These are phyloP conservation scores for Bombycilla garrulus DNA, from an alignment of 2,113 vertebrate species.

Conservation along the genomic window DNA sequence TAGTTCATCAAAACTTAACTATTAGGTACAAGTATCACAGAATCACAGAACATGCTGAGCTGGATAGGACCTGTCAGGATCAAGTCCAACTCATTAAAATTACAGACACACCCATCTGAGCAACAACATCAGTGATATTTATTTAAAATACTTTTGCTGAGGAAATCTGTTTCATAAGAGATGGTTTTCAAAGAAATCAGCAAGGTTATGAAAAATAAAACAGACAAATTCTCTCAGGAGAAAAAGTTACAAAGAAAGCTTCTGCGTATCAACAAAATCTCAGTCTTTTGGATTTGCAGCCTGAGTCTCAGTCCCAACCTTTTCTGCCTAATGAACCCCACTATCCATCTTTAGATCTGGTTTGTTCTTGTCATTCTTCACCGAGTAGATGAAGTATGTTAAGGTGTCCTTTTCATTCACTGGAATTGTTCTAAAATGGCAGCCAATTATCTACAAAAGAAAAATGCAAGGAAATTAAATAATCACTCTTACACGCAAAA, in stretches of 20 bases:
- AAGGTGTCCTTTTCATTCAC: constrained; percentile 87
- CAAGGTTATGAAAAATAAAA: constrained; percentile 77
- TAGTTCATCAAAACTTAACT: background rate
- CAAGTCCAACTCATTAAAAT: background rate
- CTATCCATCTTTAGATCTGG: constrained; percentile 80
- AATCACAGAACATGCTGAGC: background rate
- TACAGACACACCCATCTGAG: constrained; percentile 65
- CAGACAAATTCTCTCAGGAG: constrained; percentile 60
- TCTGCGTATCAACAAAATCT: constrained; percentile 67
- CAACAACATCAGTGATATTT: constrained; percentile 73
- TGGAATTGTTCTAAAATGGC: constrained; percentile 85
- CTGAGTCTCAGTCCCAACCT: constrained; percentile 47
- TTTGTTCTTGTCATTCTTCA: constrained; percentile 86
- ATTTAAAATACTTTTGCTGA: constrained; percentile 76
- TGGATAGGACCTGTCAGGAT: background rate
- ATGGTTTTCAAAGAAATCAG: constrained; percentile 65
- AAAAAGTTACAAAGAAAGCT: constrained; percentile 73
- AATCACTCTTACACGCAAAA: background rate
- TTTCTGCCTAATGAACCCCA: constrained; percentile 72
- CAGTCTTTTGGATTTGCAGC: constrained; percentile 63
- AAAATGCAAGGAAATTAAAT: constrained; percentile 42
- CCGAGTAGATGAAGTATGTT: constrained; percentile 85
- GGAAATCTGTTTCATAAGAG: constrained; percentile 38
- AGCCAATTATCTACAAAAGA: constrained; percentile 81
- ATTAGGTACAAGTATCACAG: background rate